Conservation (phyloP, 2,113 vertebrate species). For the Lipotes vexillifer region DNA sequence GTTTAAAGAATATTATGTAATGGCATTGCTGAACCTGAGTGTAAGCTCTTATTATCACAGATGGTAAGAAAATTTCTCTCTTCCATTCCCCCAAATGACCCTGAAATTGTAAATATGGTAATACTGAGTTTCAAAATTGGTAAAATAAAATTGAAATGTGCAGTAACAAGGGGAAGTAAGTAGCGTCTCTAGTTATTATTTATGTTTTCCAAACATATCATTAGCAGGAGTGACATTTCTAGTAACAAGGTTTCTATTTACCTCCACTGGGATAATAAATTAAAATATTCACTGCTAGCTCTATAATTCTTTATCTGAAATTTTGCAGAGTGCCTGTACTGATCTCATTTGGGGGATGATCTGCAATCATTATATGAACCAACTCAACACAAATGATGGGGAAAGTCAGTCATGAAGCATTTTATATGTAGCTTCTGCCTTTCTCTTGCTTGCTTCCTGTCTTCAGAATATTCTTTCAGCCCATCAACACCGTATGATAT, state of each 20-base stretch:
- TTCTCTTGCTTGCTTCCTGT: background rate
- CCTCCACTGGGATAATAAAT: background rate
- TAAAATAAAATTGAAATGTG: background rate
- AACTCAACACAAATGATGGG: background rate
- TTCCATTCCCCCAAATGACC: background rate
- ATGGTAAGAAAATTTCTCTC: background rate
- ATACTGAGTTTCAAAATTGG: background rate
- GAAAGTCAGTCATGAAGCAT: background rate
- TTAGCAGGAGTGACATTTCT: background rate
- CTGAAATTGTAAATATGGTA: background rate
- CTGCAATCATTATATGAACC: too few relatives aligned
- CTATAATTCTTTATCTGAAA: background rate
- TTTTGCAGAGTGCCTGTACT: background rate
- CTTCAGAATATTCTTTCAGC: background rate
- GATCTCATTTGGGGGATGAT: background rate
- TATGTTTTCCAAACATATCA: background rate
- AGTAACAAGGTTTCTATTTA: background rate
- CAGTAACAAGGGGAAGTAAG: background rate
- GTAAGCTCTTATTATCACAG: background rate
- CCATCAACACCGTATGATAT: fast-evolving
- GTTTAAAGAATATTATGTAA: background rate
- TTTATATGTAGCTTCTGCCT: background rate
- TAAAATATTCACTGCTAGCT: background rate
- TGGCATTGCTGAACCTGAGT: background rate
- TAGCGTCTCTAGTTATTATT: background rate